Percentiles rank a stretch among this genome's conserved stretches.
phyloP scores from a whole-genome alignment of 92 coral and sea anemone genomes.

The Plumapathes pennacea region DNA sequence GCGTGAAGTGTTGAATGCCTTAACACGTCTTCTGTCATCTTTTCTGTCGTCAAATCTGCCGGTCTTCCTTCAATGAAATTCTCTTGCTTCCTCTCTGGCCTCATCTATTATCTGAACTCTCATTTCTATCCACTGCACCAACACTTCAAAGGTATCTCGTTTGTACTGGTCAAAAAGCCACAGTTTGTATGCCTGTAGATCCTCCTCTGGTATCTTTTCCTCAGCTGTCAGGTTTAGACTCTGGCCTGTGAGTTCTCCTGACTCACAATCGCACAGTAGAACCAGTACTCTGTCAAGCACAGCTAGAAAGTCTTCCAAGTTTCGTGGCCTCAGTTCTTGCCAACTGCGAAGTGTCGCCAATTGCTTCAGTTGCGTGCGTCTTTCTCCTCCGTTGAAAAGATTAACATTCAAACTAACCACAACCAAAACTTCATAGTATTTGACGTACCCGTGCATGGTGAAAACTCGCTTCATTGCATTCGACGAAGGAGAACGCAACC shows the following conservation, averaged over 20 bases:
- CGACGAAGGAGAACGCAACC: no score
- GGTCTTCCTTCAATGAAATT: conserved; percentile 10
- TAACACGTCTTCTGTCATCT: conserved; percentile 1
- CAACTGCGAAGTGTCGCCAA: no score
- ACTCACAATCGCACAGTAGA: no score
- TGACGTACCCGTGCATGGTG: no score
- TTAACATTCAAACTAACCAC: no score
- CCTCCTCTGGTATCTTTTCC: conserved; percentile 24
- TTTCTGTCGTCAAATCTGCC: conserved; percentile 1
- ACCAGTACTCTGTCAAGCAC: no score
- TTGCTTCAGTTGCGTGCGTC: no score
- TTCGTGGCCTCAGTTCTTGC: no score
- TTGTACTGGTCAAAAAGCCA: conserved; percentile 21
- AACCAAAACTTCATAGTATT: no score
- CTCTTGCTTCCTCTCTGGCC: conserved; percentile 45
- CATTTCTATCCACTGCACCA: conserved; percentile 45
- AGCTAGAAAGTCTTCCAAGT: no score
- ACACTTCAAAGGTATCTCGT: conserved; percentile 11
- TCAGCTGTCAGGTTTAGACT: conserved; percentile 24
- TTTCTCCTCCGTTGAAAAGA: no score
- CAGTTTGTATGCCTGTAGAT: conserved; percentile 11
- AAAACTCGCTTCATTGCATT: no score
- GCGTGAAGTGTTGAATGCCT: conserved; percentile 16
- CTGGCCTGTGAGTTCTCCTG: conserved; percentile 7
- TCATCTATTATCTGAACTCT: conserved; percentile 54